Conservation (phyloP, 1,140 invertebrate species). For the Calycopis cecrops region DNA sequence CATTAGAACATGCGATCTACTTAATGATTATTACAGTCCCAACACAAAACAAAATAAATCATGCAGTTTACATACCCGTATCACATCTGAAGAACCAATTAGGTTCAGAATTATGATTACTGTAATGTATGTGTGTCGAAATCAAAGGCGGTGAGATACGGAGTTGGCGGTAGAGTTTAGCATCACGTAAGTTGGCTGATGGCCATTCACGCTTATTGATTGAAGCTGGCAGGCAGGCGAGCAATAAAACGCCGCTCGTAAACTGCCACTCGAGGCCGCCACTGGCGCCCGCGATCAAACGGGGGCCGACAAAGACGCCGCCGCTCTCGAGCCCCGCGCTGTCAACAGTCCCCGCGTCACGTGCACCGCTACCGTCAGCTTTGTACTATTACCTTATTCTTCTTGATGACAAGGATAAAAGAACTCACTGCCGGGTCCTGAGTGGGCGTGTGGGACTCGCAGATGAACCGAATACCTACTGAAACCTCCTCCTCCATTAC, state of each 20-base stretch:
- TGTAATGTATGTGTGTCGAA: slow-evolving; percentile 13
- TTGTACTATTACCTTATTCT: too few species aligned
- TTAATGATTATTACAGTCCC: slow-evolving; percentile 4
- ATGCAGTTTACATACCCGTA: slow-evolving; percentile 13
- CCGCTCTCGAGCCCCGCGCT: slow-evolving; percentile 37
- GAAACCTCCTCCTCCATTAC: too few species aligned
- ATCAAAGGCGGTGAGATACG: slow-evolving; percentile 15
- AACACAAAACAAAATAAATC: slow-evolving; percentile 11
- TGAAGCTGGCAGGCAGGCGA: slow-evolving; percentile 43
- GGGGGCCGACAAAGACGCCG: slow-evolving; percentile 56
- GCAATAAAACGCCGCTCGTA: slow-evolving; percentile 60
- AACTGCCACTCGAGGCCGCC: slow-evolving; percentile 59
- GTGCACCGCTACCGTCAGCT: slow-evolving; percentile 45
- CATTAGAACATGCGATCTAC: background rate
- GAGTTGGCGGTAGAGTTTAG: slow-evolving; percentile 20
- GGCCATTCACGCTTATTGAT: slow-evolving; percentile 37
- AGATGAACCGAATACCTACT: too few species aligned
- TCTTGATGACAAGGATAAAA: too few species aligned
- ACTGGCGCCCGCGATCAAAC: slow-evolving; percentile 66
- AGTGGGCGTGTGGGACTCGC: too few species aligned
- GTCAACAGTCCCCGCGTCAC: slow-evolving; percentile 60
- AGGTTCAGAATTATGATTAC: slow-evolving; percentile 14
- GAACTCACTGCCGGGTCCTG: too few species aligned
- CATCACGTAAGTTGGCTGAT: slow-evolving; percentile 24
- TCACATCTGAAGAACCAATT: slow-evolving; percentile 16